These are phyloP conservation scores for Glaucomys volans DNA, from an alignment of 2,113 vertebrate genomes.

Conservation along the genomic window DNA sequence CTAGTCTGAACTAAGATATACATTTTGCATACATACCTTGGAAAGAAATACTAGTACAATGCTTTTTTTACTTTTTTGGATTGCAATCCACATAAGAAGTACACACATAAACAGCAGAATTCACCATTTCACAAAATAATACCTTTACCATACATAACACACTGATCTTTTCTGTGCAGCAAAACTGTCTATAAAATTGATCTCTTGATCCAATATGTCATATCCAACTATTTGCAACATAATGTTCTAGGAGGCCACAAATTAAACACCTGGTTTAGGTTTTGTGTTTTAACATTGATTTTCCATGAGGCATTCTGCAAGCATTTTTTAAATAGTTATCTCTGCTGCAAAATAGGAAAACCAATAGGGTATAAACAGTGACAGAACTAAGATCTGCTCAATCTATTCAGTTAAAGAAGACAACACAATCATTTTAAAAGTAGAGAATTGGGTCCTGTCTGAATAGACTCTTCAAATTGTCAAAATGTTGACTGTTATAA, in stretches of 20 bases:
- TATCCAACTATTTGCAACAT: not conserved
- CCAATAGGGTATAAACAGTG: not conserved
- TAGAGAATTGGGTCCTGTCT: not conserved
- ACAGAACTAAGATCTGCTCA: not conserved
- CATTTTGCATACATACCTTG: not conserved
- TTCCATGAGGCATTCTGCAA: not conserved
- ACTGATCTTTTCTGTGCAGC: not conserved
- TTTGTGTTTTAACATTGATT: not conserved
- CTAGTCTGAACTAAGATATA: not conserved
- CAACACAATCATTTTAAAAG: not conserved
- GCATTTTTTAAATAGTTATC: not conserved
- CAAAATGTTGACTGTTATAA: not conserved
- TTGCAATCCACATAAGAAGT: not conserved
- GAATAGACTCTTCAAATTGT: not conserved
- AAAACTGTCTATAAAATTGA: not conserved
- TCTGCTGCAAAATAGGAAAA: constrained; percentile 3
- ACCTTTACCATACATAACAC: not conserved
- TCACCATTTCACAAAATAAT: not conserved
- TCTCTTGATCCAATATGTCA: not conserved
- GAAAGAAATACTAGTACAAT: not conserved
- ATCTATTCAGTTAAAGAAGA: not conserved
- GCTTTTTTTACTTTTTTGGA: not conserved
- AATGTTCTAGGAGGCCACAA: not conserved
- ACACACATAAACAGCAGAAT: not conserved
- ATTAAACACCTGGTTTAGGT: not conserved